Evolutionary conservation across 2,888 invertebrate species (phyloP), one percentile per base, ranked within the genome.

Genomic region (Melanostoma scalare): DNA sequence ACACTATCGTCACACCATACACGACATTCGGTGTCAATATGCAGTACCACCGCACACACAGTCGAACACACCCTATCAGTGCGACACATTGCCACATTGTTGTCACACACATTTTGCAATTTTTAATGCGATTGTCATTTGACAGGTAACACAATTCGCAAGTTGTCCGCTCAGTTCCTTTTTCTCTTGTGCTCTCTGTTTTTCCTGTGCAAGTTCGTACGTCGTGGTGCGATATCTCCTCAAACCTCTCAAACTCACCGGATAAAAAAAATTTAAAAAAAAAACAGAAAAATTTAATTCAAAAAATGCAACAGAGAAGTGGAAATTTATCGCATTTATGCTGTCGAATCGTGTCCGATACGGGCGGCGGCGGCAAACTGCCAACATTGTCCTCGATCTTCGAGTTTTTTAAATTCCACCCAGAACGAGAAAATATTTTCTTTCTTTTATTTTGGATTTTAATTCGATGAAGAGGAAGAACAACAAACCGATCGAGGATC

Each of bases 121-220:
- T 86, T 81, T 86, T 86, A 86, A 86, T 85, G 86, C 86, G 84
- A 86, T 85, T 86, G 86, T 80, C 86, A 86, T 82, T 86, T 86
- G 86, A 86, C 86, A 86, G 86, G 76, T 73, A 86, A 86, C 86
- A 86, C 84, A 86, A 75, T 86, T 86, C 84, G 86, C 77, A 82
- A 77, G 75, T 80, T 80, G 58, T 75, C 58, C 46, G 50, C 35
- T 69, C 56, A 33, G 33, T 63, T 33, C 58, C n/a, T 33, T 44
- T 50, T 63, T 52, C 6, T 60, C 40, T 46, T 10, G 2, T 10
- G n/a, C 10, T 46, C 10, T n/a, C 20, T 30, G 35, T 53, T 10
- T 74, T 20, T 56, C 30, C 40, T n/a, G 35, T 69, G 31, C 42
- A 42, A 20, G 20, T 53, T 53, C 9, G 20, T 72, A 9, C 9